phyloP scores from a whole-genome alignment of 1,140 invertebrate genomes.

The Neodiprion virginianus region DNA sequence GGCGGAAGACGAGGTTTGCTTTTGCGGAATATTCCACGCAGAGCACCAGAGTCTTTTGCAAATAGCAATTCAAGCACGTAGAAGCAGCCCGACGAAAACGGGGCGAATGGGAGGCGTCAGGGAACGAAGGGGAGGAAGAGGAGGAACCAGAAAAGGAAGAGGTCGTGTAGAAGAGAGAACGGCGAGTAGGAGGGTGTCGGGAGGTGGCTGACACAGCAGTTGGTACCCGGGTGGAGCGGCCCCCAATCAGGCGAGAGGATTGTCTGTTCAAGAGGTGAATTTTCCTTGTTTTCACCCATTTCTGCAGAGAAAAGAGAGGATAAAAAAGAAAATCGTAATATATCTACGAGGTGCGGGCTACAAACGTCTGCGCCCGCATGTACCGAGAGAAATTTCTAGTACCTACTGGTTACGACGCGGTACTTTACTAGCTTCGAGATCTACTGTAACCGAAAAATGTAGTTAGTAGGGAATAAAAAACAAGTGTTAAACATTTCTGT shows the following conservation, averaged over 20 bases:
- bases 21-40: background rate
- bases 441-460: no score
- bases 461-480: no score
- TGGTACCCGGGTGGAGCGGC: background rate
- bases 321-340: background rate
- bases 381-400: no score
- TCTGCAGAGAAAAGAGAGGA: background rate
- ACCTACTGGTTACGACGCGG: no score
- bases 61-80: constrained; percentile 1
- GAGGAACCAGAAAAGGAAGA: background rate
- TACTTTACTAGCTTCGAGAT: no score
- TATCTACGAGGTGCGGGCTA: background rate
- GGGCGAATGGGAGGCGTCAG: no score
- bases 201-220: constrained; percentile 4
- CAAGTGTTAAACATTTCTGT: no score
- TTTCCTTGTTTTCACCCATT: constrained; percentile 1
- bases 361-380: background rate
- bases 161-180: background rate
- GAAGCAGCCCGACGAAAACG: no score
- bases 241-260: constrained; percentile 4
- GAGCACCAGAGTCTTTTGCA: background rate
- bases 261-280: background rate
- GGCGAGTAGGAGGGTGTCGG: background rate
- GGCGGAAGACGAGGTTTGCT: background rate
- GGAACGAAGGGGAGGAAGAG: no score